Evolutionary conservation across 2,113 vertebrate species (phyloP).

Genomic region (Heliornis fulica): DNA sequence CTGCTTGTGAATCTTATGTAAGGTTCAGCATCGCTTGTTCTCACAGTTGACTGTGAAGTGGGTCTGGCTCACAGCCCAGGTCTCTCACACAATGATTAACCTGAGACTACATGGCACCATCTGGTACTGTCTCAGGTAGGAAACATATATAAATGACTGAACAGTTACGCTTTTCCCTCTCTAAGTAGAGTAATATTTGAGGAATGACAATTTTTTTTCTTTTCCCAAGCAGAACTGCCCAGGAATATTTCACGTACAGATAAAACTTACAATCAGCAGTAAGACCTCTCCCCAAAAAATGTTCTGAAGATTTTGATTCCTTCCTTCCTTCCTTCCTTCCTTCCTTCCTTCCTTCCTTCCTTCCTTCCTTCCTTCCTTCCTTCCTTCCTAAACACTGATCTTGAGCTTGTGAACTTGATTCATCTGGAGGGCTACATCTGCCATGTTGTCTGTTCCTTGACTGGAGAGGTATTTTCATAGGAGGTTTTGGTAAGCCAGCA

Average conservation of each 20-base stretch:
- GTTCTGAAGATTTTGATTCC: not conserved
- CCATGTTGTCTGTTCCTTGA: not conserved
- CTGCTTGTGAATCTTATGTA: slow-evolving; percentile 58
- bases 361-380: not conserved
- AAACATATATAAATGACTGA: slow-evolving; percentile 53
- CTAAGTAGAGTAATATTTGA: slow-evolving; percentile 18
- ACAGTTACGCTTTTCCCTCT: slow-evolving; percentile 5
- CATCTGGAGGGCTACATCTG: not conserved
- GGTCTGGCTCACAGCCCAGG: slow-evolving; percentile 71
- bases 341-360: not conserved
- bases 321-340: not conserved
- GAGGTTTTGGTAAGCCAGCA: not conserved
- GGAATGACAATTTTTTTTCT: not conserved
- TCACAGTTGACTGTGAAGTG: slow-evolving; percentile 51
- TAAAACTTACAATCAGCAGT: not conserved
- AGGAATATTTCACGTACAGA: not conserved
- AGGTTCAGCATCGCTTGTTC: slow-evolving; percentile 55
- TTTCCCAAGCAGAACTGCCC: not conserved
- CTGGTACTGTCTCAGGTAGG: slow-evolving; percentile 73
- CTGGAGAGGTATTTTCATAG: not conserved
- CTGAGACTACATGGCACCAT: slow-evolving; percentile 68
- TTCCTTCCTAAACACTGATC: not conserved
- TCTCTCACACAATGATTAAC: slow-evolving; percentile 69
- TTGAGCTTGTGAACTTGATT: not conserved
- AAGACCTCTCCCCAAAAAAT: not conserved